Evolutionary conservation across 2,888 invertebrate species (phyloP).

Genomic region (Drosophila pseudotakahashii): DNA sequence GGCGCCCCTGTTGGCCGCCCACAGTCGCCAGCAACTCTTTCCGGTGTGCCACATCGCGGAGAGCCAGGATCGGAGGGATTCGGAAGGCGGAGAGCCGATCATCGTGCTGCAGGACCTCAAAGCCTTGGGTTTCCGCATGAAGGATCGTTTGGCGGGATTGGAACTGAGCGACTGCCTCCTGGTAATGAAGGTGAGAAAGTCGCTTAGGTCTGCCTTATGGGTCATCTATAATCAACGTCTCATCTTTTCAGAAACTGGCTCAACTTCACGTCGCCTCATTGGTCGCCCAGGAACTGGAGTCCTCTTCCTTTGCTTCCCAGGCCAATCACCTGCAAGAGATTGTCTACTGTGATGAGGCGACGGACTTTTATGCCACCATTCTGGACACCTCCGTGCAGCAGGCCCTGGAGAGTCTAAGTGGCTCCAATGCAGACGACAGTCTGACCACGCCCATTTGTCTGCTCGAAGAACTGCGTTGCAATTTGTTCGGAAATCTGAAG

Average conservation of each 20-base stretch:
- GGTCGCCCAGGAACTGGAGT: conserved; percentile 73
- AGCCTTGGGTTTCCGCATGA: conserved; percentile 76
- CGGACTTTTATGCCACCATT: conserved; percentile 78
- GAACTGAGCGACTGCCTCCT: conserved; percentile 79
- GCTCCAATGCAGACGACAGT: conserved; percentile 77
- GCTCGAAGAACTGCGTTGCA: conserved; percentile 73
- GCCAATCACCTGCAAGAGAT: conserved; percentile 77
- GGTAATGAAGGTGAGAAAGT: conserved; percentile 78
- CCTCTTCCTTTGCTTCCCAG: conserved; percentile 61
- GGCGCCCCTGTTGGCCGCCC: conserved; percentile 77
- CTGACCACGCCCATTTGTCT: conserved; percentile 76
- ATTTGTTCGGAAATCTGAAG: conserved; percentile 72
- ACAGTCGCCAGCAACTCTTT: conserved; percentile 64
- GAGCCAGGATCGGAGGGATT: conserved; percentile 56
- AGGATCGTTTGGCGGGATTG: conserved; percentile 76
- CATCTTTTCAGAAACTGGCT: conserved; percentile 78
- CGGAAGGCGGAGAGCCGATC: conserved; percentile 69
- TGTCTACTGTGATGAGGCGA: conserved; percentile 81
- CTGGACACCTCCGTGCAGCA: conserved; percentile 80
- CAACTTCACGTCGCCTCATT: conserved; percentile 82
- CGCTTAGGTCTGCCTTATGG: too few species aligned
- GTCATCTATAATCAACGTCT: background rate
- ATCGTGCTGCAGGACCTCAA: conserved; percentile 82
- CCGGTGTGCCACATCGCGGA: conserved; percentile 81
- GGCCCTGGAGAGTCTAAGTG: conserved; percentile 76